Conservation (phyloP, 2,113 vertebrate genomes). For the Elanoides forficatus region DNA sequence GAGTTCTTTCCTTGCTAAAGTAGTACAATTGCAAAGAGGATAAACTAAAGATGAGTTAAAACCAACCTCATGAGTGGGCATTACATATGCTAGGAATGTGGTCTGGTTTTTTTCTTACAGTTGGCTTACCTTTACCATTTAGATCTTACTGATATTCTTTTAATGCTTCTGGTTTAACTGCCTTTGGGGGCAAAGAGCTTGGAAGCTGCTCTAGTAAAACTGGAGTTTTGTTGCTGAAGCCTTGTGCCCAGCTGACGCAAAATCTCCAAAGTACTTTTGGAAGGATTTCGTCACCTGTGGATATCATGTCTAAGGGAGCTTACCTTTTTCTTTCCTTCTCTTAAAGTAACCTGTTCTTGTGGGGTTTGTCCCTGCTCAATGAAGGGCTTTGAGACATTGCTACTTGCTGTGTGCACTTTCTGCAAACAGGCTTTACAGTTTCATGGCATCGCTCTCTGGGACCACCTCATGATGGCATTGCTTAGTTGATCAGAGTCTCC, state of each 20-base stretch:
- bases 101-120: background rate
- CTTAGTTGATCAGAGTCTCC: background rate
- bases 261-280: background rate
- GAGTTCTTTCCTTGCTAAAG: background rate
- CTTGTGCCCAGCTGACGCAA: background rate
- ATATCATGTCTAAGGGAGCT: background rate
- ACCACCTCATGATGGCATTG: background rate
- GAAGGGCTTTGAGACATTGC: background rate
- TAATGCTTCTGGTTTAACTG: background rate
- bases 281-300: background rate
- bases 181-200: background rate
- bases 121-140: background rate
- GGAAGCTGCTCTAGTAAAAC: background rate
- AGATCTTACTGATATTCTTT: background rate
- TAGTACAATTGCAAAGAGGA: background rate
- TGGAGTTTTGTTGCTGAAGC: background rate
- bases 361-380: background rate
- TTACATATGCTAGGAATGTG: background rate
- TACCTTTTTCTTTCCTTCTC: background rate
- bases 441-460: background rate
- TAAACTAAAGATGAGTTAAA: background rate
- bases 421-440: background rate
- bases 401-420: background rate
- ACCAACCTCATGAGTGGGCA: background rate
- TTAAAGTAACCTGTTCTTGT: background rate